Evolutionary conservation across 1,140 invertebrate species (phyloP).

Genomic region (Papilio polytes): DNA sequence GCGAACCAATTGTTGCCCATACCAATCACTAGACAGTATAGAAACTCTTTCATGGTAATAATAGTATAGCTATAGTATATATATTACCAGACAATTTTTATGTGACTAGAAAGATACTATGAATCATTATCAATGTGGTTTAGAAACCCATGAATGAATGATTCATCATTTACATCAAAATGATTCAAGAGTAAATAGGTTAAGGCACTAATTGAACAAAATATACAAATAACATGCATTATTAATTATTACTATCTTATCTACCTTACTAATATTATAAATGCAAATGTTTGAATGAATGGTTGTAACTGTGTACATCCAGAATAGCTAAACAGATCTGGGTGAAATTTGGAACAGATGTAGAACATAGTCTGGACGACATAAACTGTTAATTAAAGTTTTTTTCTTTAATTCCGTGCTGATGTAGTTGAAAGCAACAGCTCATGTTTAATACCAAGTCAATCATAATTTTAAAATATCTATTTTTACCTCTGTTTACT

Average conservation of each 20-base stretch:
- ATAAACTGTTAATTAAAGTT: too few relatives aligned
- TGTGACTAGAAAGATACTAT: background rate
- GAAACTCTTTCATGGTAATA: too few relatives aligned
- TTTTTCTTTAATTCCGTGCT: too few relatives aligned
- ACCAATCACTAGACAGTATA: too few relatives aligned
- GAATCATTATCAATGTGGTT: conserved; percentile 2
- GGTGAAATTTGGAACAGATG: background rate
- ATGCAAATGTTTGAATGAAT: background rate
- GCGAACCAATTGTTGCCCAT: too few relatives aligned
- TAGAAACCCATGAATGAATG: conserved; percentile 24
- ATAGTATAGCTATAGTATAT: too few relatives aligned
- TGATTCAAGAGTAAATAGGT: background rate
- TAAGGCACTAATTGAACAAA: background rate
- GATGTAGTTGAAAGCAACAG: too few relatives aligned
- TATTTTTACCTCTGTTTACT: background rate
- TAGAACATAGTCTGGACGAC: background rate
- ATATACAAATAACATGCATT: background rate
- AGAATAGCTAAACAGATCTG: background rate
- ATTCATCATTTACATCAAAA: conserved; percentile 16
- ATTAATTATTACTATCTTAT: background rate
- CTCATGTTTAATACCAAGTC: background rate
- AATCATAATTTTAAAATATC: background rate
- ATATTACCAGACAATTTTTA: too few relatives aligned
- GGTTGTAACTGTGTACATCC: background rate
- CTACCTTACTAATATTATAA: background rate